Evolutionary conservation across 2,797 vertebrate species (phyloP).

Genomic region (Dryobates pubescens): DNA sequence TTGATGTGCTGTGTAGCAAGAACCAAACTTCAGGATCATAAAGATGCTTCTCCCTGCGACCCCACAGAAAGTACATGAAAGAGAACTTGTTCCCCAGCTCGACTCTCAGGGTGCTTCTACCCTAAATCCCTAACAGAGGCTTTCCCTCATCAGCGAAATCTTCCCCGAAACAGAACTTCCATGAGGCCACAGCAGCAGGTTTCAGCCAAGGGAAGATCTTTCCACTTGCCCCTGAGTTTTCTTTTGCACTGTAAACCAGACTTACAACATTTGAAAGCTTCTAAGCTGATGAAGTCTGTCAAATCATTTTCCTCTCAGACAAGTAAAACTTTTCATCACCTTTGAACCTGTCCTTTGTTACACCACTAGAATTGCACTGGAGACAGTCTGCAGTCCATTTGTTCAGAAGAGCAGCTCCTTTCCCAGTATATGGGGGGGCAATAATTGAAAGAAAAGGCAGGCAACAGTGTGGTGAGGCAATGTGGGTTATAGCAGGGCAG

Average conservation of each 20-base stretch:
- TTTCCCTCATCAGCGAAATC: not conserved
- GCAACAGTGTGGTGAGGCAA: not conserved
- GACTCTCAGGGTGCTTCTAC: not conserved
- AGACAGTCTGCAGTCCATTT: not conserved
- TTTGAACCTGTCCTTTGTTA: not conserved
- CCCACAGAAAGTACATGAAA: not conserved
- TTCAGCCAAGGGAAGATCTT: not conserved
- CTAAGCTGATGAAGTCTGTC: not conserved
- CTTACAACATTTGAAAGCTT: not conserved
- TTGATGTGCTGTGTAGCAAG: not conserved
- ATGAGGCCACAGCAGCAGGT: not conserved
- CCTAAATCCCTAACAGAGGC: not conserved
- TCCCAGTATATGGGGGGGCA: not conserved
- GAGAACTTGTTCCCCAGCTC: not conserved
- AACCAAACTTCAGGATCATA: not conserved
- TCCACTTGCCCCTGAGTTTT: not conserved
- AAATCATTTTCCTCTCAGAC: not conserved
- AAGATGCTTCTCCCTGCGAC: not conserved
- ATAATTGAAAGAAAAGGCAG: not conserved
- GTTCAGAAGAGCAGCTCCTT: not conserved
- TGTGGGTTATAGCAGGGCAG: not conserved
- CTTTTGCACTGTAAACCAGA: not conserved
- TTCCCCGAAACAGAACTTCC: not conserved
- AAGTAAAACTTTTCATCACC: not conserved
- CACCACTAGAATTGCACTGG: not conserved